Base-by-base conservation (phyloP, 2,797 vertebrate species). In the Morus bassanus region DNA sequence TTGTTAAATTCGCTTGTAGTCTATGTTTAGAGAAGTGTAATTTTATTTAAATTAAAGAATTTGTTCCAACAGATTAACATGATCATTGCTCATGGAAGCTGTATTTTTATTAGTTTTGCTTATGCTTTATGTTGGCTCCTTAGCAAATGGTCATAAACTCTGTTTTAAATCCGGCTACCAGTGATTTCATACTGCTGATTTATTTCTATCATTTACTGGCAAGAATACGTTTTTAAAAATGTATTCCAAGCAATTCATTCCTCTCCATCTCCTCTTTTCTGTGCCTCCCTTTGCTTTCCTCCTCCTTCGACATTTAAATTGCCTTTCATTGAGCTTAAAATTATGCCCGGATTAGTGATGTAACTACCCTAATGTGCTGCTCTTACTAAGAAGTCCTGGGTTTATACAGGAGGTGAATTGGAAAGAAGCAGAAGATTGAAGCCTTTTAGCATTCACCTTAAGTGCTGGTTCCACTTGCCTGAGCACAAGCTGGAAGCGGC, bases 391-490 rank as follows among this genome's bases (percentile, higher is more conserved):
- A 96, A 92, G 78, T 93, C 92, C 80, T 45, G 88, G 70, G 89
- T 96, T 97, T 94, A 64, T 94, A 92, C 74, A 65, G 94, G 94
- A 97, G 89, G 93, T 89, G 95, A 96, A 96, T 94, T 94, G 94
- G 93, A 92, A 73, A 94, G 68, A 77, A 69, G 86, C 65, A 88
- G 67, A 80, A 92, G 95, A 95, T 68, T 78, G 95, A 95, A 98
- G 91, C 94, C 96, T 96, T 97, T 97, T 98, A 97, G 95, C 97
- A 96, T 97, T 95, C 95, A 73, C 90, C 60, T 89, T 91, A 96
- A 97, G 97, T 79, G 90, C 90, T 69, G 91, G 97, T 98, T 98
- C 97, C 96, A 93, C 94, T 97, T 97, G 97, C 98, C 97, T 98
- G 97, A 98, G 93, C 98, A 97, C 97, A 96, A 90, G 97, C 94